Base-by-base conservation (phyloP, 1,140 invertebrate species). In the Plectrocnemia conspersa region DNA sequence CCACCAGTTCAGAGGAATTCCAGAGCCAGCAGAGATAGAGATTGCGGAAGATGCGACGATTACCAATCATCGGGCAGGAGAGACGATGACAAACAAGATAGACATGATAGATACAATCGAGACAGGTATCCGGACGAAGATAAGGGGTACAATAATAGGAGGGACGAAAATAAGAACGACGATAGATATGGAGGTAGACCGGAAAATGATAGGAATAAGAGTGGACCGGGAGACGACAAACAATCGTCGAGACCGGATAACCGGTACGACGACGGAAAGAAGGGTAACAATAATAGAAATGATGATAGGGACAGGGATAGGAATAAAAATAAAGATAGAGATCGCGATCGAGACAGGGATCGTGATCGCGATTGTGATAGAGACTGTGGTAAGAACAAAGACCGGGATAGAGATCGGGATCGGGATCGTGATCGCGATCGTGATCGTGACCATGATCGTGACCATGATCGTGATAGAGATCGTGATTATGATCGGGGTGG, bases 261-360 rank as follows among this genome's bases (percentile, higher is more conserved):
- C 3, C 42, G 21, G 22, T 13, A 32, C 13, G 44, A 56, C 21
- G 48, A 56, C 42, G 40, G 9, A 63, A 56, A 52, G 47, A 55
- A 29, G 44, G 61, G 23, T 27, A 56, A 35, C 23, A n/a, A 42
- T 22, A 45, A 27, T 25, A 47, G 29, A 42, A 42, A 53, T 33
- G 40, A 54, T 33, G 48, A 54, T 22, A 41, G 36, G 22, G 49
- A 52, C 25, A n/a, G 19, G 65, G 68, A 59, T 66, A 53, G 62
- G 62, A 64, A n/a, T n/a, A n/a, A n/a, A n/a, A n/a, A n/a, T n/a
- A n/a, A n/a, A n/a, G n/a, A 35, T 59, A 60, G 35, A 65, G 65
- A 61, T 46, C 58, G n/a, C 64, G 47, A 38, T 50, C 58, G n/a
- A 64, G 47, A 38, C 40, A 10, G 21, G 1, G 35, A 38, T 15